Percentiles rank a stretch among this genome's conserved stretches.
These are phyloP conservation scores for Diorhabda carinulata DNA, from an alignment of 1,140 invertebrate species.

Conservation along the genomic window DNA sequence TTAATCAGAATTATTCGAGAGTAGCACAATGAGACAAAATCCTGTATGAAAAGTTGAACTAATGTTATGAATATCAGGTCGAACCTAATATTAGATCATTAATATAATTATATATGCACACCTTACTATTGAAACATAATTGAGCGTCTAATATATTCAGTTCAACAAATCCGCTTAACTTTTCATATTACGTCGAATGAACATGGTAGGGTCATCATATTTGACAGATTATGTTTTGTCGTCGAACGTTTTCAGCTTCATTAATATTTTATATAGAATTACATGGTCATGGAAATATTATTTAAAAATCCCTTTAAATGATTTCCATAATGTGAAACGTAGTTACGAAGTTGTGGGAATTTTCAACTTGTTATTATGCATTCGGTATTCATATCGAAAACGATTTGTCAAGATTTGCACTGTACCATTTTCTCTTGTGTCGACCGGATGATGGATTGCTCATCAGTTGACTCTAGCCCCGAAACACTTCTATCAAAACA, in stretches of 20 bases:
- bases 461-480: conserved; percentile 35
- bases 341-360: conserved; percentile 15
- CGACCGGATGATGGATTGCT: conserved; percentile 38
- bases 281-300: conserved; percentile 10
- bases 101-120: conserved; percentile 18
- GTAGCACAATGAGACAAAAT: not conserved
- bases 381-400: conserved; percentile 41
- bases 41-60: not conserved
- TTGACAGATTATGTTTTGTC: conserved; percentile 21
- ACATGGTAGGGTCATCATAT: conserved; percentile 2
- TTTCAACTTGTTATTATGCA: conserved; percentile 21
- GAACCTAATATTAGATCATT: conserved; percentile 5
- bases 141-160: conserved; percentile 14
- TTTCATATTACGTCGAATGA: conserved; percentile 1
- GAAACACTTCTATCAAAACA: conserved; percentile 40
- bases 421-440: conserved; percentile 27
- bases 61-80: not conserved
- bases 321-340: conserved; percentile 5
- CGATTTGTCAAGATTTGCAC: conserved; percentile 45
- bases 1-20: not conserved
- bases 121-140: conserved; percentile 12
- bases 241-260: conserved; percentile 11
- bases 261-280: conserved; percentile 14
- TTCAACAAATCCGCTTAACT: conserved; percentile 3
- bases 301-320: not conserved